Percentiles rank a stretch among this genome's conserved stretches.
Conservation (phyloP, 2,888 invertebrate species). For the Hirtodrosophila confusa region DNA sequence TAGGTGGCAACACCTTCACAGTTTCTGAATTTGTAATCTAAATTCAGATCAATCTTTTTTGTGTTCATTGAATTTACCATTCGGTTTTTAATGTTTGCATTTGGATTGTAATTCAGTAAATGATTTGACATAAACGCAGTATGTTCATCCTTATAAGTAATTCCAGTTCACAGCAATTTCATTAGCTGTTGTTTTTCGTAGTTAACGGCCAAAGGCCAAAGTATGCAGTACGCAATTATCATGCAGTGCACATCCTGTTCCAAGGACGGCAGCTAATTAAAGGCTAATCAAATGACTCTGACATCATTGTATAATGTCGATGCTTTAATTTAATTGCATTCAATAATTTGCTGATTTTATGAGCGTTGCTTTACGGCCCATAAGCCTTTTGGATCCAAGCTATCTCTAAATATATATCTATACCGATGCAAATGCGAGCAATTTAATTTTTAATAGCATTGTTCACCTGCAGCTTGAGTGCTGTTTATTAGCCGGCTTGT, state of each 20-base stretch:
- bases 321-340: slow-evolving; percentile 27
- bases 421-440: slow-evolving; percentile 38
- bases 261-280: slow-evolving; percentile 24
- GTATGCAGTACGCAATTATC: slow-evolving; percentile 4
- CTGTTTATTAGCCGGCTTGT: slow-evolving; percentile 35
- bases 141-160: no score
- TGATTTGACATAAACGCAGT: no score
- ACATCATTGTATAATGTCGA: background rate
- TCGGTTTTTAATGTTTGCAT: no score
- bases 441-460: slow-evolving; percentile 56
- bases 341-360: slow-evolving; percentile 38
- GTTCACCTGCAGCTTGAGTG: slow-evolving; percentile 13
- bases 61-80: no score
- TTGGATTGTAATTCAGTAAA: no score
- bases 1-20: no score
- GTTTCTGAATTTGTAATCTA: no score
- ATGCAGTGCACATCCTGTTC: slow-evolving; percentile 1
- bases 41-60: no score
- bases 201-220: background rate
- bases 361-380: slow-evolving; percentile 18
- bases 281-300: slow-evolving; percentile 21
- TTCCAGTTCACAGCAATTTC: background rate
- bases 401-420: background rate
- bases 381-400: background rate
- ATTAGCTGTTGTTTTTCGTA: background rate